Conservation (phyloP, 2,797 vertebrate genomes). For the Acrossocheilus wenchowensis region DNA sequence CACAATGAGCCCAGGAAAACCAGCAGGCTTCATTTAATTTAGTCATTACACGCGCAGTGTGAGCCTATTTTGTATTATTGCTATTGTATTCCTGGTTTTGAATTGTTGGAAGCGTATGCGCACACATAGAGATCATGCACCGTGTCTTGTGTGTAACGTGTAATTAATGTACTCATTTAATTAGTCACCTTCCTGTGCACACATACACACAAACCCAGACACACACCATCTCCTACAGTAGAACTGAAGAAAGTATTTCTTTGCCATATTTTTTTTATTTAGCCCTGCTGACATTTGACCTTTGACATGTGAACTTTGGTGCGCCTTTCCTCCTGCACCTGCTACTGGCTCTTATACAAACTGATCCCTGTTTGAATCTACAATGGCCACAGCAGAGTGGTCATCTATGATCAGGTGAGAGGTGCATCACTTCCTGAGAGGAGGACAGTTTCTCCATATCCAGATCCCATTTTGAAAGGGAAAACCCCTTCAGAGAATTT, state of each 20-base stretch:
- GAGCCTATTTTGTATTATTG: constrained; percentile 28
- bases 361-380: constrained; percentile 32
- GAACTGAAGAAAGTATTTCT: constrained; percentile 70
- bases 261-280: constrained; percentile 67
- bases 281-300: constrained; percentile 85
- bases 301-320: constrained; percentile 76
- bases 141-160: not conserved
- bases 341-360: constrained; percentile 8
- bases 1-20: constrained; percentile 27
- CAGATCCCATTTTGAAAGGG: constrained; percentile 72
- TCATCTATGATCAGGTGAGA: constrained; percentile 70
- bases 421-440: constrained; percentile 70
- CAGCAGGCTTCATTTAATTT: constrained; percentile 38
- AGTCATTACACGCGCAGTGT: constrained; percentile 30
- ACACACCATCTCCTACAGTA: not conserved
- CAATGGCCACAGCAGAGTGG: constrained; percentile 65
- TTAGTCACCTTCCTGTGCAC: constrained; percentile 25
- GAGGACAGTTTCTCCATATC: constrained; percentile 70
- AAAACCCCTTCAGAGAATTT: constrained; percentile 65
- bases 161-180: constrained; percentile 30
- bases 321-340: constrained; percentile 57
- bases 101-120: not conserved
- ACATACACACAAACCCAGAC: not conserved
- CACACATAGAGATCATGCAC: constrained; percentile 17
- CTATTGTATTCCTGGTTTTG: constrained; percentile 19